Evolutionary conservation across 2,797 vertebrate genomes (phyloP).

Genomic region (Chaetophractus vellerosus): DNA sequence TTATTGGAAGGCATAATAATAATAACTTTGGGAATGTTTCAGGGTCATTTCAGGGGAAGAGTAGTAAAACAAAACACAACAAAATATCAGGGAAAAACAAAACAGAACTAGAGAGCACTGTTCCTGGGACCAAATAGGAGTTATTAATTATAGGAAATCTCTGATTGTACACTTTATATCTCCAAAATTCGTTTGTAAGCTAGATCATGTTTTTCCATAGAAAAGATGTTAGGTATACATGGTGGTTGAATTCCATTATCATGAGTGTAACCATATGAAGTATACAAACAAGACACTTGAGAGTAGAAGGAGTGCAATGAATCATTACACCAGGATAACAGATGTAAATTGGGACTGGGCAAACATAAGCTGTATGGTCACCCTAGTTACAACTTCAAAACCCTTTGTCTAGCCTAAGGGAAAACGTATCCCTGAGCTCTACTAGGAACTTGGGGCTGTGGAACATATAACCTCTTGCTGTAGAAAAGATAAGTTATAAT

Average conservation of each 20-base stretch:
- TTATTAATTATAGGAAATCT: background rate
- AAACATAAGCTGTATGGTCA: background rate
- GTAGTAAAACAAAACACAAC: background rate
- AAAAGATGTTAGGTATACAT: background rate
- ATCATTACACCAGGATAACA: background rate
- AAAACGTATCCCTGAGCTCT: background rate
- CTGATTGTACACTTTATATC: background rate
- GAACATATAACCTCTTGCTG: background rate
- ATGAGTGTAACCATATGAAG: background rate
- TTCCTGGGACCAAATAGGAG: background rate
- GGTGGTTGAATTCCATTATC: constrained; percentile 30
- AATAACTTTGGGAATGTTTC: constrained; percentile 48
- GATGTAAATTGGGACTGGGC: background rate
- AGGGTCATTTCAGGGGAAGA: constrained; percentile 15
- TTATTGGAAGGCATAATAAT: constrained; percentile 60
- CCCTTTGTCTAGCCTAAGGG: background rate
- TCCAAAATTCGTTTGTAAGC: background rate
- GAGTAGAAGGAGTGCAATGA: background rate
- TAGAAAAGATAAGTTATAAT: background rate
- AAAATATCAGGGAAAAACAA: background rate
- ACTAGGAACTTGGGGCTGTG: background rate
- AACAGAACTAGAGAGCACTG: background rate
- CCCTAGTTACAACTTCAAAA: background rate
- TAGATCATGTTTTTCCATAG: background rate
- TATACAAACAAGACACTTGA: background rate